phyloP scores from a whole-genome alignment of 1,140 invertebrate genomes.

The Chlorops oryzae region DNA sequence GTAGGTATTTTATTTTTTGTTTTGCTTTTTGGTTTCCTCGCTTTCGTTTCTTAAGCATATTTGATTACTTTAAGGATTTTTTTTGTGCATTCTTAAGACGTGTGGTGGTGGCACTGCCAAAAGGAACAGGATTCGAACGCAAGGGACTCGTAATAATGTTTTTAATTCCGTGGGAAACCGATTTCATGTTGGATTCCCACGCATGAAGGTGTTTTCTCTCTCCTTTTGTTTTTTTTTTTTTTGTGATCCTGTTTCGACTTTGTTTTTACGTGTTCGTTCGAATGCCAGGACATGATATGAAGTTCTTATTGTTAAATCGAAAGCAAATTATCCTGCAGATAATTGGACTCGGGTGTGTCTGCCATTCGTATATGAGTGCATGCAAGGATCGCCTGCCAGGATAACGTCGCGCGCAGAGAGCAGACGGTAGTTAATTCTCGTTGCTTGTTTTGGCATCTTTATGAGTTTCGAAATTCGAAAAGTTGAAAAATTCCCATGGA shows the following conservation, averaged over 20 bases:
- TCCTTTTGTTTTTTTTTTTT: neutral
- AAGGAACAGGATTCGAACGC: slow-evolving; percentile 1
- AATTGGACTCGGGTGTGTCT: too few species aligned
- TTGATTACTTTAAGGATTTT: slow-evolving; percentile 7
- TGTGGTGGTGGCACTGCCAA: slow-evolving; percentile 1
- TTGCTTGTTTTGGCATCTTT: too few species aligned
- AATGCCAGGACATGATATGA: slow-evolving; percentile 1
- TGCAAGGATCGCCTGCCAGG: too few species aligned
- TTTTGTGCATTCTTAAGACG: neutral
- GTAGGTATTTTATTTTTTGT: neutral
- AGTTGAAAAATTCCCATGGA: too few species aligned
- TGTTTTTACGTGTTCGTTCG: too few species aligned
- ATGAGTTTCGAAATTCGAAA: too few species aligned
- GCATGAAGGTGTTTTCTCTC: slow-evolving; percentile 15
- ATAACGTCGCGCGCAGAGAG: too few species aligned
- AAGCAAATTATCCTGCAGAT: too few species aligned
- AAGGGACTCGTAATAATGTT: too few species aligned
- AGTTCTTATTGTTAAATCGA: neutral
- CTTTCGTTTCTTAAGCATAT: slow-evolving; percentile 9
- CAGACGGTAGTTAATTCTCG: too few species aligned
- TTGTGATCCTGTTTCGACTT: neutral
- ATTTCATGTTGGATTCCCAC: slow-evolving; percentile 15
- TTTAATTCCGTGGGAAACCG: slow-evolving; percentile 18
- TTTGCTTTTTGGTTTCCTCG: slow-evolving; percentile 7
- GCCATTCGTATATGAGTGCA: too few species aligned